Evolutionary conservation across 2,113 vertebrate genomes (phyloP), one percentile per base, ranked within the genome.

Genomic region (Rhinoptilus africanus): DNA sequence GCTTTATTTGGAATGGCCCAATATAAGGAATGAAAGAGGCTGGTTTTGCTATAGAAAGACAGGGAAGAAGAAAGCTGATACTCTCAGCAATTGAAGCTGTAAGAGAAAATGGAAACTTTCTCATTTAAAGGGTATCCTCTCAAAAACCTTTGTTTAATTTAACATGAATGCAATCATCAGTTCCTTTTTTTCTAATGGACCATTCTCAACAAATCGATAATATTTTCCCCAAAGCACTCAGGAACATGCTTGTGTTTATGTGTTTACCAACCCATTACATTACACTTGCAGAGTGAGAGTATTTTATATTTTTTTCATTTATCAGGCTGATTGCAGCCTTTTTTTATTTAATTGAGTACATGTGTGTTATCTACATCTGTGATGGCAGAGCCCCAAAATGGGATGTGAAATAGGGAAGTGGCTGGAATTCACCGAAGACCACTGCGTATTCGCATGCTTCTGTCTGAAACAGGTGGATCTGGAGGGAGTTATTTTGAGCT

Each of bases 381-480:
- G 77, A 88, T 50, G 56, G 77, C 73, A 93, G 68, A 95, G 41
- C 28, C 54, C n/a, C 79, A 88, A 86, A 85, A 83, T 11, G 59
- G 87, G 60, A 93, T 93, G 78, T 66, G 75, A 97, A 93, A 90
- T 15, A 84, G 20, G 72, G 82, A 97, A 95, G 76, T 50, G 54
- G 32, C n/a, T 54, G 67, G 53, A 95, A 96, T 73, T 88, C 45
- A 85, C 89, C 0, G 0, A 92, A 97, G 82, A 67, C 69, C 54
- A 43, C 78, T 4, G 1, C 45, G 51, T 64, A 54, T 45, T 92
- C 4, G 0, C 77, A 37, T 75, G 91, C 74, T 93, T 95, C 89
- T 85, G 71, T 73, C 56, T 96, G 89, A 95, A 96, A 93, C 97
- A 97, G 97, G 96, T 98, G 93, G 95, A 84, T 95, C 92, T 89